A percentile compares a stretch with the other conserved stretches of the same genome.
Evolutionary conservation across 2,113 vertebrate species (phyloP).

Genomic region (Haemorhous mexicanus): DNA sequence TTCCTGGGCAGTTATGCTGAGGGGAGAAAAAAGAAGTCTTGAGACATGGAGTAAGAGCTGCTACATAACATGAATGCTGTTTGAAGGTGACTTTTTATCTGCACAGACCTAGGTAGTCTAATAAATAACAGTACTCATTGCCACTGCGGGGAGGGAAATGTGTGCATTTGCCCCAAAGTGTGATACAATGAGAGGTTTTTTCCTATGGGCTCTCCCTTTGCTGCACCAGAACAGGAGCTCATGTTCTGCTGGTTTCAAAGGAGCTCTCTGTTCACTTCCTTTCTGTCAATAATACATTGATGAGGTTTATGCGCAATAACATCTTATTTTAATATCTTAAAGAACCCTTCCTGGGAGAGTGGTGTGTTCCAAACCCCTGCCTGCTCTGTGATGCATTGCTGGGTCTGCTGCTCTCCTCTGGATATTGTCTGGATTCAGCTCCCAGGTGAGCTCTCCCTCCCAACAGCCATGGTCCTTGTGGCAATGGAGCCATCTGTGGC

Average conservation of each 20-base stretch:
- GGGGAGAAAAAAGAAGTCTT: background rate
- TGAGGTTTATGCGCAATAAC: background rate
- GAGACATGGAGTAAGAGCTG: background rate
- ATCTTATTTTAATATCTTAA: background rate
- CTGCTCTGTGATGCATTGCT: background rate
- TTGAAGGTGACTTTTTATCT: background rate
- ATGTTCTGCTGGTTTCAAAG: background rate
- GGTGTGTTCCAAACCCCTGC: background rate
- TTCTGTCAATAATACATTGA: background rate
- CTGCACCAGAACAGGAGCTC: background rate
- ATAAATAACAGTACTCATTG: background rate
- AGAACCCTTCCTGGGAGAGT: background rate
- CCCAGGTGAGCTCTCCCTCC: background rate
- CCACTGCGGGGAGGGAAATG: background rate
- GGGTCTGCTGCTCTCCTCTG: background rate
- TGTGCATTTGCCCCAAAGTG: background rate
- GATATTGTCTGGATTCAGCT: background rate
- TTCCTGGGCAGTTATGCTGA: background rate
- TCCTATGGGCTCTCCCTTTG: background rate
- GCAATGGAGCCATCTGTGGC: background rate
- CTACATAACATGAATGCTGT: background rate
- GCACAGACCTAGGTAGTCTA: too few species aligned
- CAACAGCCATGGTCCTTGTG: background rate
- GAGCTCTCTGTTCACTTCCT: background rate
- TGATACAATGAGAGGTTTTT: background rate